Conservation (phyloP, 2,797 vertebrate species). For the Vultur gryphus region DNA sequence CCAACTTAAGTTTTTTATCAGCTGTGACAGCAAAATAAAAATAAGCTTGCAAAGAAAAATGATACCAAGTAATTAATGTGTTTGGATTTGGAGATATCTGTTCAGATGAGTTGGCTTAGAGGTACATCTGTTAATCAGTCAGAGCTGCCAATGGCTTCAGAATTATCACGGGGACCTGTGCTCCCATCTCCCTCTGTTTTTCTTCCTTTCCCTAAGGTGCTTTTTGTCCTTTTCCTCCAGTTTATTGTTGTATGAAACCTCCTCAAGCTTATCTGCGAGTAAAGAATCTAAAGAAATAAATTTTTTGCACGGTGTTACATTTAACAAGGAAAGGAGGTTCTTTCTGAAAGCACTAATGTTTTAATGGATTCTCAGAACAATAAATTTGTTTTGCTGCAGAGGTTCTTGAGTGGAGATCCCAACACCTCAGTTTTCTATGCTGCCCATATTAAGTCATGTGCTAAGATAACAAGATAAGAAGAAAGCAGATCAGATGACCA, state of each 20-base stretch:
- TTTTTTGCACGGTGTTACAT: rapidly evolving
- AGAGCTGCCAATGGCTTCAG: background rate
- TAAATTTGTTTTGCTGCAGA: background rate
- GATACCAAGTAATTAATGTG: background rate
- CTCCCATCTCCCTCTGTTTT: background rate
- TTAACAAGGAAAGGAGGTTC: background rate
- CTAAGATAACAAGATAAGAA: background rate
- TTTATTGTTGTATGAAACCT: background rate
- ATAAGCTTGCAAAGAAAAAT: background rate
- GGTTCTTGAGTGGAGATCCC: background rate
- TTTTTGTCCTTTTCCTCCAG: background rate
- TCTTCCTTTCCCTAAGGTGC: background rate
- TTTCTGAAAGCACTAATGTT: background rate
- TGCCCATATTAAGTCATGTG: background rate
- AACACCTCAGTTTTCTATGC: background rate
- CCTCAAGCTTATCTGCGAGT: background rate
- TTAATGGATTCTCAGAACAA: background rate
- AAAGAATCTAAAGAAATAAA: background rate
- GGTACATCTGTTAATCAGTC: background rate
- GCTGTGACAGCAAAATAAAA: background rate
- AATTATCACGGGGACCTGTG: background rate
- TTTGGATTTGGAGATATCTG: background rate
- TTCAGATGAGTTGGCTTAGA: background rate
- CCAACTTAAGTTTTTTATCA: background rate
- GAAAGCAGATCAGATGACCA: background rate